phyloP scores from a whole-genome alignment of 1,140 invertebrate genomes.

The Halictus rubicundus region DNA sequence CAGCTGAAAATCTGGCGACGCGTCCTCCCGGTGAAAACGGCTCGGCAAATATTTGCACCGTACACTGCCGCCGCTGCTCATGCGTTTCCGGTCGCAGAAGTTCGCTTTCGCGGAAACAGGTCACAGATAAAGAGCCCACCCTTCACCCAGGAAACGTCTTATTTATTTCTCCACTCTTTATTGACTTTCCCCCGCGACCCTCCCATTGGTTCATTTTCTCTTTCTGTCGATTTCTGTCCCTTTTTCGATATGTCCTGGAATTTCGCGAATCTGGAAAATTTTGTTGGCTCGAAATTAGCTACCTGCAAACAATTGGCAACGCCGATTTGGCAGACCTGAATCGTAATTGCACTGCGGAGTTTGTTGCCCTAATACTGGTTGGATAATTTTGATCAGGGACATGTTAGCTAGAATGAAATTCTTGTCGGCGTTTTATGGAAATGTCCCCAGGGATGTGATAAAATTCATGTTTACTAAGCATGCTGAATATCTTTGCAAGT shows the following conservation, averaged over 20 bases:
- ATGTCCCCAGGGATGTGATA: too few species aligned
- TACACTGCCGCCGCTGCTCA: background rate
- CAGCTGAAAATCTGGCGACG: background rate
- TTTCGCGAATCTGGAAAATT: too few species aligned
- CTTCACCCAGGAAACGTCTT: background rate
- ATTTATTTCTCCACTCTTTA: conserved; percentile 1
- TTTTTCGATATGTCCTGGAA: background rate
- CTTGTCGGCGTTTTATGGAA: too few species aligned
- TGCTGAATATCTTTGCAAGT: too few species aligned
- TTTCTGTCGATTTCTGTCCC: background rate
- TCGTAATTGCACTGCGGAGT: too few species aligned
- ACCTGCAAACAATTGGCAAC: too few species aligned
- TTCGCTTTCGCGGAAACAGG: background rate
- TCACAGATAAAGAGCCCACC: conserved; percentile 1
- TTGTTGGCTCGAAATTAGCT: too few species aligned
- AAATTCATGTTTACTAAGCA: too few species aligned
- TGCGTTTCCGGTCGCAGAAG: background rate
- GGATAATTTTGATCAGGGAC: too few species aligned
- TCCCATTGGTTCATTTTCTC: background rate
- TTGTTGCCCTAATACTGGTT: too few species aligned
- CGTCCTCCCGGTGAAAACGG: background rate
- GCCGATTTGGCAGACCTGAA: too few species aligned
- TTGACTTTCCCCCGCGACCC: background rate
- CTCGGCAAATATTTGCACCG: conserved; percentile 12
- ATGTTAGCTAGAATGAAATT: too few species aligned